Evolutionary conservation across 2,113 vertebrate species (phyloP), one percentile per base, ranked within the genome.

Genomic region (Epinephelus moara): DNA sequence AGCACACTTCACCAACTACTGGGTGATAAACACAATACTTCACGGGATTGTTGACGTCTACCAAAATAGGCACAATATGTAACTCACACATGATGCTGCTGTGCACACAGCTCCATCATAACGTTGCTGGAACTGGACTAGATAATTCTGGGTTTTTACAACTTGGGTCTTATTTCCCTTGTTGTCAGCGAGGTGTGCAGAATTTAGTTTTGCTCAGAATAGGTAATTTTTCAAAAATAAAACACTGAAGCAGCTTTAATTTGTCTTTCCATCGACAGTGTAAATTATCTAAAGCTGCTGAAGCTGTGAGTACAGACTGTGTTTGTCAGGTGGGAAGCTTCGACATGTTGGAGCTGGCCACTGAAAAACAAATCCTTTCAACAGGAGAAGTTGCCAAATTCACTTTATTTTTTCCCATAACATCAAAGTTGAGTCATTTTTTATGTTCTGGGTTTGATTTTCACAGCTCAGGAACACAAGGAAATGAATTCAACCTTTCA

Each of bases 11-110:
- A 76, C 73, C 57, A 68, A 23, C 75, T 82, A 60, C 12, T 80
- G 83, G 75, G 13, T 71, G 55, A 75, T 63, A 33, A 85, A 82
- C 75, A 80, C 59, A 84, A 52, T 13, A 30, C 56, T 85, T 82
- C 75, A 85, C 77, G 50, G 67, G 68, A 64, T 42, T 75, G 88
- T 62, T 82, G 69, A 78, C 71, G 40, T 71, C 37, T 30, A 68
- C 81, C 52, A 42, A 73, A 85, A 88, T 78, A 85, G 71, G 79
- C 27, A 6, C 56, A n/a, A 13, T 56, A 66, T 90, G 59, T 27
- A 74, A 47, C 33, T 47, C 59, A 50, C 33, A 45, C 33, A 73
- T 70, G 80, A 70, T 40, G 27, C 50, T 42, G 27, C 68, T 37
- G 62, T 69, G 27, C 42, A 50, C 75, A 63, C 47, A 37, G 30